Base-by-base conservation (phyloP, 2,113 vertebrate species). In the Baryphthengus martii region DNA sequence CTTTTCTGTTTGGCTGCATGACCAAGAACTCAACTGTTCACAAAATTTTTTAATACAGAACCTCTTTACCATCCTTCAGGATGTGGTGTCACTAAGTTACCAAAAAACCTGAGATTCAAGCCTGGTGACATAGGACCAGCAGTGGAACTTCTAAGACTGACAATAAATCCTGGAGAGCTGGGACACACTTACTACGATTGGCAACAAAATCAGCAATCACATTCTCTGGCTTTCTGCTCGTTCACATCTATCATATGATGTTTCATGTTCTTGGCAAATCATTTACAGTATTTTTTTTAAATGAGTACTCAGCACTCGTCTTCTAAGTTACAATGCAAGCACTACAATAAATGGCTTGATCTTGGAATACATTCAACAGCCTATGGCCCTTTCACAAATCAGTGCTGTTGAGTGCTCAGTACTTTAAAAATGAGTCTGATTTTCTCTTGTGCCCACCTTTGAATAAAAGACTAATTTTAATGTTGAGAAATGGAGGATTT, bases 381-480 rank as follows among this genome's bases (percentile, higher is more conserved):
- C 73, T 78, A n/a, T 79, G 49, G n/a, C 28, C 83, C 63, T 47
- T 72, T 65, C 74, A 77, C 63, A 88, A 84, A 80, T 81, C 83
- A 71, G 81, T 85, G 31, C 44, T 73, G n/a, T 58, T 65, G 84
- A 79, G 70, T 58, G 49, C n/a, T 85, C 49, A 61, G 44, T 72
- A 35, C 25, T 68, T 93, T 89, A 78, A 90, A 96, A 95, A 95
- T 61, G 5, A 91, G 33, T 62, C 59, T 83, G 55, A 81, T 85
- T 91, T 91, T 85, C 53, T 88, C 53, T 76, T 82, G 67, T 79
- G 74, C 45, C 70, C 40, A 90, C 7, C 70, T 89, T 75, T 53
- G 71, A 37, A 79, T 88, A 79, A 89, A 55, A 73, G 42, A 17
- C 67, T 76, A 79, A 91, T 85, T 91, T 93, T 82, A 89, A 24